phyloP scores from a whole-genome alignment of 2,113 vertebrate genomes.

The pig (Sus scrofa) region T2T-Sscrofa CM000818.6:8239501-8240000 shows the following conservation, averaged over 20 bases:
- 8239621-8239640: background rate
- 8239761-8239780: background rate
- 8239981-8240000: background rate
- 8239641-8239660: background rate
- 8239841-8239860: background rate
- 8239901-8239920: background rate
- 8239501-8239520: background rate
- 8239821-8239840: background rate
- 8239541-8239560: background rate
- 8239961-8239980: background rate
- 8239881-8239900: background rate
- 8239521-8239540: background rate
- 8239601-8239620: background rate
- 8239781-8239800: background rate
- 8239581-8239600: background rate
- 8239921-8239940: background rate
- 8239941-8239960: background rate
- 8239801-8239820: background rate
- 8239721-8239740: background rate
- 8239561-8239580: background rate
- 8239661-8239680: background rate
- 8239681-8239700: background rate
- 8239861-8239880: background rate
- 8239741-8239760: background rate
- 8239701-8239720: background rate